Evolutionary conservation across 1,140 invertebrate species (phyloP), one percentile per base, ranked within the genome.

Genomic region (Rhyacophila brunnea): DNA sequence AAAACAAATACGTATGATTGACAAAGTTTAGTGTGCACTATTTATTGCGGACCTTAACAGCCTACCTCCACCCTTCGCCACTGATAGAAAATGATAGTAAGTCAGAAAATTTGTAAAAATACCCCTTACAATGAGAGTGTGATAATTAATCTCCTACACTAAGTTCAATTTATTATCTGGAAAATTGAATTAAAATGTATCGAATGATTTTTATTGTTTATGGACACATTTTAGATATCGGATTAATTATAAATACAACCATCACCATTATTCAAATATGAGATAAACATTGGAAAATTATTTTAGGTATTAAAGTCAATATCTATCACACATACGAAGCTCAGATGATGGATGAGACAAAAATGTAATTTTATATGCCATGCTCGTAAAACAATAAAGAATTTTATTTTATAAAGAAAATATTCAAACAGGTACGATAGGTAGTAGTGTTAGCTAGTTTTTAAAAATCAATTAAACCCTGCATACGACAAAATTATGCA

Each of bases 201-300:
- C 23, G 23, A 9, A 28, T 28, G 9, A 9, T 3, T 28, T 28
- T 28, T 28, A 28, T 28, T 28, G 23, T 28, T 40, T 40, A 5
- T 40, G 4, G 38, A 15, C 38, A 40, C n/a, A 40, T 13, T 15
- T 13, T 40, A n/a, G 3, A 15, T 3, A 4, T 15, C 5, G n/a
- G 38, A 28, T 28, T 28, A 3, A 28, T 28, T 50, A 18, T 18
- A 38, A 44, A 45, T 54, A 60, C 62, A 64, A 64, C 62, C 62
- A 64, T 64, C 62, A 64, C 62, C 62, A 64, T 64, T 52, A 60
- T 49, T 56, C 17, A 23, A 23, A 45, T 15, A 64, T 64, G 62
- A 60, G 23, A 54, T 52, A 52, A 59, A 43, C 57, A 58, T 44
- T 19, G 14, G 50, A 53, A 60, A 42, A 28, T 28, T 28, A 9